A percentile compares a stretch with the other conserved stretches of the same genome.
Evolutionary conservation across 1,140 invertebrate species (phyloP).

Genomic region (Diachasma alloeum): DNA sequence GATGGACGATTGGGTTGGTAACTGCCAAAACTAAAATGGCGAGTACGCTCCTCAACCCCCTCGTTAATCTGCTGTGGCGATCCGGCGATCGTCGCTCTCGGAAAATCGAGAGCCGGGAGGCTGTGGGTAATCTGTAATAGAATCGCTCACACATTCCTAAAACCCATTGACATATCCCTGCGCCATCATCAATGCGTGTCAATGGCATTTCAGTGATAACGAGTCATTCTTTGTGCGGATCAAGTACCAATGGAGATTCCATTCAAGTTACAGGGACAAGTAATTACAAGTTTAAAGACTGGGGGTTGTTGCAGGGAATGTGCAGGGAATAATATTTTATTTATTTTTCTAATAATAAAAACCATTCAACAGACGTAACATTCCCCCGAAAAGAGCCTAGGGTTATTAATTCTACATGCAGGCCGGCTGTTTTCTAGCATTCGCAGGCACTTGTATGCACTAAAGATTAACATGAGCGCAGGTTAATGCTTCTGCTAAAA

Average conservation of each 20-base stretch:
- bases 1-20: not conserved
- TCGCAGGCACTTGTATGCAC: not conserved
- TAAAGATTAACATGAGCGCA: conserved; percentile 12
- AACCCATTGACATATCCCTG: not conserved
- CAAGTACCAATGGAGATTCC: not conserved
- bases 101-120: not conserved
- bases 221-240: not conserved
- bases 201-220: not conserved
- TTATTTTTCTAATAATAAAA: not conserved
- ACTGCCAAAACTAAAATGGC: not conserved
- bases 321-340: too few species aligned
- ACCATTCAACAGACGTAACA: not conserved
- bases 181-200: not conserved
- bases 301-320: too few species aligned
- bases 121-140: not conserved
- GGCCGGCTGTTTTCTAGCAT: not conserved
- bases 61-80: not conserved
- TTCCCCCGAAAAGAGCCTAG: not conserved
- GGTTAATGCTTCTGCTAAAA: conserved; percentile 7
- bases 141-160: conserved; percentile 5
- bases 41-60: not conserved
- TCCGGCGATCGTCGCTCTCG: not conserved
- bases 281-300: too few species aligned
- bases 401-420: not conserved
- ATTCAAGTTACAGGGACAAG: not conserved